Evolutionary conservation across 2,888 invertebrate species (phyloP).

Genomic region (Polymixis lichenea): DNA sequence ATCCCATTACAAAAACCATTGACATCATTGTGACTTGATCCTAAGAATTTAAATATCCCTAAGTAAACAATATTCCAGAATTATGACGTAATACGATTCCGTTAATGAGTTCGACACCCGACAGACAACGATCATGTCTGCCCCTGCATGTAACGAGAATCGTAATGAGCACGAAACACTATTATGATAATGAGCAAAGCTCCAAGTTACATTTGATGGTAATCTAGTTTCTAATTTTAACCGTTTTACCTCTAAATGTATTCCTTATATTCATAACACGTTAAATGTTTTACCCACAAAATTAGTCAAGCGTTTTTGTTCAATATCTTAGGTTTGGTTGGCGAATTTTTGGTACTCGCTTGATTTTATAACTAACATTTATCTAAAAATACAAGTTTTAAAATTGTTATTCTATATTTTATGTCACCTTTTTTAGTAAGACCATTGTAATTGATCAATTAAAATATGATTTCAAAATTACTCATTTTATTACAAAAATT

Average conservation of each 20-base stretch:
- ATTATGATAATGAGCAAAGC: conserved; percentile 38
- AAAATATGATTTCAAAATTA: not conserved
- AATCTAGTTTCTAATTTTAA: conserved; percentile 32
- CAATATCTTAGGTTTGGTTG: conserved; percentile 11
- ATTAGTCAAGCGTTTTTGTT: conserved; percentile 7
- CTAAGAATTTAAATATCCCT: conserved; percentile 6
- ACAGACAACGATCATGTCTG: conserved; percentile 20
- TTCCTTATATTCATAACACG: conserved; percentile 27
- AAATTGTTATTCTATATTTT: not conserved
- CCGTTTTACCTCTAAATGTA: conserved; percentile 19
- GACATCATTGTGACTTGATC: conserved; percentile 10
- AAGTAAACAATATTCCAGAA: conserved; percentile 1
- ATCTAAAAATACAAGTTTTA: not conserved
- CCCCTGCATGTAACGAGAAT: conserved; percentile 16
- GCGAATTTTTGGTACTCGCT: conserved; percentile 18
- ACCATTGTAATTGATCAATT: not conserved
- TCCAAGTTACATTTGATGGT: conserved; percentile 15
- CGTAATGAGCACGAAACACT: conserved; percentile 27
- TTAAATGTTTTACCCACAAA: not conserved
- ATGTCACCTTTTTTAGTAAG: not conserved
- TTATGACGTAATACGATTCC: conserved; percentile 25
- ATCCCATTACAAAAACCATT: not conserved
- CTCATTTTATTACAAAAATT: not conserved
- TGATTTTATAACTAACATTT: not conserved
- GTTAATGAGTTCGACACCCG: conserved; percentile 27